Conservation (phyloP, 2,888 invertebrate genomes). For the Escarpia spicata region DNA sequence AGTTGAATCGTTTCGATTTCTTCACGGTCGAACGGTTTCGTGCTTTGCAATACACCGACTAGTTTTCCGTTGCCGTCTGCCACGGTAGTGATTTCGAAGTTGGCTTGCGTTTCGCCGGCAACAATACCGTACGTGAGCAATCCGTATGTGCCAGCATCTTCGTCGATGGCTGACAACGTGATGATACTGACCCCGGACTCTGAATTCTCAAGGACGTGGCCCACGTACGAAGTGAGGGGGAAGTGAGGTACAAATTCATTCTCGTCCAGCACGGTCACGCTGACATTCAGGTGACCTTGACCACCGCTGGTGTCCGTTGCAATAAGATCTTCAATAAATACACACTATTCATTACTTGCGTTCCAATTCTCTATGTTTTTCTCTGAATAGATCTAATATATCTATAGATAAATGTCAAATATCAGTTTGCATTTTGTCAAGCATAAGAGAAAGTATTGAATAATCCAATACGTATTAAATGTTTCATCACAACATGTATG, state of each 20-base stretch:
- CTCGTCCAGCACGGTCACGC: neutral
- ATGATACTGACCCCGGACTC: neutral
- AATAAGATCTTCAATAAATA: neutral
- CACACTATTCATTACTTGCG: neutral
- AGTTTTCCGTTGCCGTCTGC: neutral
- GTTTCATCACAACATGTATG: too few relatives aligned
- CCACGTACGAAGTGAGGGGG: neutral
- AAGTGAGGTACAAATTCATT: neutral
- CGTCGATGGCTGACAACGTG: neutral
- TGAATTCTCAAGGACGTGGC: neutral
- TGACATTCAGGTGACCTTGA: neutral
- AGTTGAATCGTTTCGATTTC: neutral
- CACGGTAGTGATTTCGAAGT: neutral
- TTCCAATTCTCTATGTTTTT: neutral
- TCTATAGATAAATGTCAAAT: too few relatives aligned
- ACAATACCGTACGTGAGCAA: neutral
- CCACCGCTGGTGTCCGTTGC: conserved; percentile 9
- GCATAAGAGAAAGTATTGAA: too few relatives aligned
- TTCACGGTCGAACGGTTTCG: neutral
- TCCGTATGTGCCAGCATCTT: neutral
- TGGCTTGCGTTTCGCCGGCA: neutral
- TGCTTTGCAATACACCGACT: neutral
- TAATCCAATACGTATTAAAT: too few relatives aligned
- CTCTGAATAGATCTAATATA: neutral
- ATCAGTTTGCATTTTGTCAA: too few relatives aligned